Evolutionary conservation across 1,140 invertebrate species (phyloP), one percentile per base, ranked within the genome.

Genomic region (Meloidogyne exigua): DNA sequence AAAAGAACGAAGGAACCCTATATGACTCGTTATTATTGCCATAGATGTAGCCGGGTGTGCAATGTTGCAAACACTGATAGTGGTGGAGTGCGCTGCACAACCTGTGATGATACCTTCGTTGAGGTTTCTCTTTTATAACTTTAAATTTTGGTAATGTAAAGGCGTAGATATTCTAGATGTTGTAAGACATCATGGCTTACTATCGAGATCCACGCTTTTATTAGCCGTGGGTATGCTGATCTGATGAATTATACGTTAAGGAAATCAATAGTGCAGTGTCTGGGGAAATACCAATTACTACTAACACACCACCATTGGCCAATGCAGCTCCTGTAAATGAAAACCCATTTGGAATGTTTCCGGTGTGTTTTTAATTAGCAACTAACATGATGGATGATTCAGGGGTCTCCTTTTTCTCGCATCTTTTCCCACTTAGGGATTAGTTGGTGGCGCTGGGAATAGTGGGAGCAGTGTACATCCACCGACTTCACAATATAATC

Each of bases 11-110:
- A 18, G 11, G 0, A 49, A 57, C 5, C 1, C 18, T 9, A 57
- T 18, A 68, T 42, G 66, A 68, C 66, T 68, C 28, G 66, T 1
- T 68, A 68, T 68, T 68, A n/a, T 68, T 68, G 66, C 66, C 66
- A 68, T 68, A 68, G 25, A 25, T 68, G 66, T 68, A 68, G 21
- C 2, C 28, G 39, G n/a, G 15, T 5, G 7, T 68, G 66, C 21
- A 57, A n/a, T 57, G 49, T 57, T 18, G 9, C 66, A 9, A 68
- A n/a, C 21, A 21, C 18, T 25, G 18, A 5, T n/a, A 5, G 13
- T 21, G 49, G 49, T 57, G 49, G 21, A 5, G 49, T 57, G 3
- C 49, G 49, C 7, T 68, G 66, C 21, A 21, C 28, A 68, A 18
- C 2, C n/a, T 68, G 66, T 23, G 18, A 23, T 42, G 66, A 68